Evolutionary conservation across 1,140 invertebrate species (phyloP), one percentile per base, ranked within the genome.

Genomic region (Rhagoletis pomonella): DNA sequence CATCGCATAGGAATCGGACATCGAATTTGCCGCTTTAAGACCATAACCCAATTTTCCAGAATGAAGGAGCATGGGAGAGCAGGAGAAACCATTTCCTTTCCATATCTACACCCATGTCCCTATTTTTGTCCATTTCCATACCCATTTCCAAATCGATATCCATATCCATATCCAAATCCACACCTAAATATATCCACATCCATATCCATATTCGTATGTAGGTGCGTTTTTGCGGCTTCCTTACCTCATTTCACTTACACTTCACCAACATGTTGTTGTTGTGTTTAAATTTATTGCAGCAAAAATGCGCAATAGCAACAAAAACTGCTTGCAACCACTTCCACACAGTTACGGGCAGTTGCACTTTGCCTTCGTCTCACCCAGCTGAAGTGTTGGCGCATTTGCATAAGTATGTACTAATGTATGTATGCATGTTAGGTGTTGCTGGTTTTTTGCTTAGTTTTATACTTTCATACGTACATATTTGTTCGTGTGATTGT

Each of bases 251-350:
- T 81, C 5, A n/a, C 73, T 81, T 17, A 12, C 69, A 12, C 17
- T 7, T 47, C 7, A 17, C 39, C 69, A 17, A 17, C 44, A 73
- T 17, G 44, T 81, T 81, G 44, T 1, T 55, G 19, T 55, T 55
- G 44, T 81, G 73, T 81, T 55, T 7, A 42, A 81, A 81, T 81
- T 81, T 81, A 81, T 81, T 55, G 19, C 73, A 47, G 44, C 47
- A 58, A 73, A 73, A 73, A 55, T 81, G 17, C 47, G 19, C 73
- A 81, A n/a, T n/a, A 81, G 5, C 73, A 81, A 62, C 60, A 29
- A 29, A 29, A 29, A 29, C 29, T 29, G 29, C 29, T 29, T 29
- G 29, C 29, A 55, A 58, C 10, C 47, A 81, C 42, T 81, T 29
- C 44, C 73, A 55, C 73, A 81, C 2, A 9, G 42, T 47, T 17